phyloP scores from a whole-genome alignment of 2,888 invertebrate species.

The Yponomeuta evonymella region DNA sequence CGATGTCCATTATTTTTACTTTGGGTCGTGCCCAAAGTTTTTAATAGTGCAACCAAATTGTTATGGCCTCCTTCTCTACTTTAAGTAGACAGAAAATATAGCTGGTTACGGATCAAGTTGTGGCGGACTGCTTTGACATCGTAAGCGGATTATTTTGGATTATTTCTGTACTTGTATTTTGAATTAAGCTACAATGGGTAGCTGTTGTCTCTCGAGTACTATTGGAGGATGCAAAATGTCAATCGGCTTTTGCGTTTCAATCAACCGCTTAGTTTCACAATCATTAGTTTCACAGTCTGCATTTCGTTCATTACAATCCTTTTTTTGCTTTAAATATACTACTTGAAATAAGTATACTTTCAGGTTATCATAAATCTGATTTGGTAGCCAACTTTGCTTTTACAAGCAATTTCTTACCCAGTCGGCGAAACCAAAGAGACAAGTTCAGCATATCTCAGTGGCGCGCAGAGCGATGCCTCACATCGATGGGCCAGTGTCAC shows the following conservation, averaged over 20 bases:
- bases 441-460: conserved; percentile 18
- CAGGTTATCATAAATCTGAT: too few relatives aligned
- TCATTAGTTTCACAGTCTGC: too few relatives aligned
- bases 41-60: conserved; percentile 6
- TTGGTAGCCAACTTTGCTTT: too few relatives aligned
- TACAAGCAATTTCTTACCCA: neutral
- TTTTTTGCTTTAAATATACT: too few relatives aligned
- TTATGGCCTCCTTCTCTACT: neutral
- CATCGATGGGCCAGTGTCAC: conserved; percentile 42
- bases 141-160: conserved; percentile 17
- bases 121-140: neutral
- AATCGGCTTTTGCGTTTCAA: conserved; percentile 10
- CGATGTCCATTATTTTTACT: conserved; percentile 7
- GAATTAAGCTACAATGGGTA: too few relatives aligned
- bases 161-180: conserved; percentile 15
- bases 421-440: neutral
- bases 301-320: too few relatives aligned
- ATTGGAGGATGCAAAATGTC: conserved; percentile 8
- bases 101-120: neutral
- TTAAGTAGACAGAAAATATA: neutral
- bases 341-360: too few relatives aligned
- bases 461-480: conserved; percentile 32
- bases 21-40: conserved; percentile 13
- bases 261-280: neutral
- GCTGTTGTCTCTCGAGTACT: conserved; percentile 2